Base-by-base conservation (phyloP, 2,888 invertebrate genomes). In the Drosophila fungiperda region DNA sequence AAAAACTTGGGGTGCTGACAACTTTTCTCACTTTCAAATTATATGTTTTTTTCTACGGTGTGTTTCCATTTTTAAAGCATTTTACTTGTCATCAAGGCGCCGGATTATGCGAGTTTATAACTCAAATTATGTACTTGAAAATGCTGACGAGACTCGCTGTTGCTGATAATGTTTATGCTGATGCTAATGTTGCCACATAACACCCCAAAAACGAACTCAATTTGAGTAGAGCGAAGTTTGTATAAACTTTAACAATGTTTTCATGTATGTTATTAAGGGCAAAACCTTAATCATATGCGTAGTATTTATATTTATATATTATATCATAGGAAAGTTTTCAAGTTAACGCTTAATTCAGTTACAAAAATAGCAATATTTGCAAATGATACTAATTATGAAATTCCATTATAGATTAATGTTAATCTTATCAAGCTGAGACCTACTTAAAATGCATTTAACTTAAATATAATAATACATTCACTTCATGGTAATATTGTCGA, bases 21-120 rank as follows among this genome's bases (percentile, higher is more conserved):
- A 66, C 71, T 76, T 77, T 80, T 77, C 68, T 50, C 76, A 76
- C 79, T 82, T 78, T 60, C 48, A 12, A 38, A 36, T 49, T 70
- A 23, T 59, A 26, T 26, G 17, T 26, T 63, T 68, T 68, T 68
- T 65, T 23, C 72, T 49, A 52, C 57, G 40, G 62, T 70, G 20
- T 65, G 54, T 77, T 61, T 54, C 60, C 54, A 63, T 71, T 67
- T 62, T 62, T 67, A 57, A 48, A 23, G 78, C 76, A 85, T 86
- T 88, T 85, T 82, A 62, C 78, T 63, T 77, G 82, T 69, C 82
- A 75, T 75, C 78, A 78, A 68, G 77, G 77, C 67, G 75, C 80
- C 76, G 80, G 77, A 82, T 89, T 87, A 89, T 87, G 83, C 60
- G 78, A 87, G 88, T 87, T 87, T 89, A 87, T 85, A 76, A 71